Evolutionary conservation across 2,797 vertebrate genomes (phyloP).

Genomic region (Siniperca obscura): DNA sequence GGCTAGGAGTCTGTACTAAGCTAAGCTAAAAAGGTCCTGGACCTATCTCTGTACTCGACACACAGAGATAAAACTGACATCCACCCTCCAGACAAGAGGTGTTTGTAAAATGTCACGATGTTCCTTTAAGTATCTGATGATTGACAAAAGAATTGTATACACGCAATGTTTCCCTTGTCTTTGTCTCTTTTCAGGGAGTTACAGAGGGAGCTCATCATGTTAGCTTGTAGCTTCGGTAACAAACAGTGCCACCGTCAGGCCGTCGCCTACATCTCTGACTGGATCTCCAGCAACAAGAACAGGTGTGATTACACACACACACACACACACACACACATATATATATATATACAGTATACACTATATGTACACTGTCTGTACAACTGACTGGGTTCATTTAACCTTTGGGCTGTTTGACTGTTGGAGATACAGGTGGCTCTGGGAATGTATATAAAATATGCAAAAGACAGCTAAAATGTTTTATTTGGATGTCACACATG

Average conservation of each 20-base stretch:
- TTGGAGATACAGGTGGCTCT: not conserved
- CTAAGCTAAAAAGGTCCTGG: no score
- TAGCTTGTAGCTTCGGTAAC: constrained; percentile 97
- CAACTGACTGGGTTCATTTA: not conserved
- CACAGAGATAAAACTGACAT: not conserved
- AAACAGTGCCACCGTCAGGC: constrained; percentile 98
- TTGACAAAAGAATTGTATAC: not conserved
- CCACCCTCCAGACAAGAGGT: not conserved
- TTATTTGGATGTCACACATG: no score
- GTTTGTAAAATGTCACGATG: not conserved
- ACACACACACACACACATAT: constrained; percentile 6
- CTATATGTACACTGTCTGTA: not conserved
- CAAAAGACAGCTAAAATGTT: not conserved
- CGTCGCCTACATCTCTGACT: constrained; percentile 94
- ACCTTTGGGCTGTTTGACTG: not conserved
- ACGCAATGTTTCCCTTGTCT: constrained; percentile 7
- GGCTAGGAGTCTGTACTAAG: no score
- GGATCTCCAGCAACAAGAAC: constrained; percentile 99
- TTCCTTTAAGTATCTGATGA: not conserved
- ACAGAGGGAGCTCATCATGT: constrained; percentile 95
- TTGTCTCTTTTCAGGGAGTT: constrained; percentile 86
- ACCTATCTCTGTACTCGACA: not conserved
- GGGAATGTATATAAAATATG: not conserved
- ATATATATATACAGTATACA: not conserved
- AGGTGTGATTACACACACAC: constrained; percentile 79